Conservation (phyloP, 2,797 vertebrate species). For the Sebastes hubbsi region DNA sequence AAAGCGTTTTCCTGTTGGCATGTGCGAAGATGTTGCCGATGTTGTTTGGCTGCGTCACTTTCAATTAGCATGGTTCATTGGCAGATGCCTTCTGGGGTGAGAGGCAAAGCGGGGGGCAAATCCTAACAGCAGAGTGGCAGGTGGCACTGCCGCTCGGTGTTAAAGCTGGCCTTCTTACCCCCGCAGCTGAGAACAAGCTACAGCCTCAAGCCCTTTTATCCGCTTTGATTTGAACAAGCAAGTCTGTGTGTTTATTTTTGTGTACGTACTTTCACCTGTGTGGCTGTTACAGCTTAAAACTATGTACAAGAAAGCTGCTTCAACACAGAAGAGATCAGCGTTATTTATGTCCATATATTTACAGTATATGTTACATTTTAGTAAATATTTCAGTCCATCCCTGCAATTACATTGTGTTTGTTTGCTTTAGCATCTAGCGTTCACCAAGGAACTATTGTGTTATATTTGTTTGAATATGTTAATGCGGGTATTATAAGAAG, state of each 20-base stretch:
- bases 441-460: not conserved
- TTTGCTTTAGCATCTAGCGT: not conserved
- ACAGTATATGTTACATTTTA: not conserved
- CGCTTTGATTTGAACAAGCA: slow-evolving; percentile 41
- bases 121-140: slow-evolving; percentile 71
- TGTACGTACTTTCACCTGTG: not conserved
- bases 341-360: not conserved
- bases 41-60: slow-evolving; percentile 65
- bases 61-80: slow-evolving; percentile 68
- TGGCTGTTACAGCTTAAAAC: not conserved
- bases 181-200: slow-evolving; percentile 51
- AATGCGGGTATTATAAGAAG: not conserved
- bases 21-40: slow-evolving; percentile 46
- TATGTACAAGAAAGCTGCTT: not conserved
- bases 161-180: slow-evolving; percentile 48
- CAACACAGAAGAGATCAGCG: not conserved
- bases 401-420: not conserved
- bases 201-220: slow-evolving; percentile 35
- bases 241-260: not conserved
- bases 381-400: not conserved
- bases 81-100: slow-evolving; percentile 56
- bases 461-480: not conserved
- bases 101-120: slow-evolving; percentile 56
- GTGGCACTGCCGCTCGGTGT: slow-evolving; percentile 67
- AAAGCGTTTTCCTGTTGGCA: slow-evolving; percentile 57